Conservation (phyloP, 2,113 vertebrate species). For the Poicephalus meyeri region DNA sequence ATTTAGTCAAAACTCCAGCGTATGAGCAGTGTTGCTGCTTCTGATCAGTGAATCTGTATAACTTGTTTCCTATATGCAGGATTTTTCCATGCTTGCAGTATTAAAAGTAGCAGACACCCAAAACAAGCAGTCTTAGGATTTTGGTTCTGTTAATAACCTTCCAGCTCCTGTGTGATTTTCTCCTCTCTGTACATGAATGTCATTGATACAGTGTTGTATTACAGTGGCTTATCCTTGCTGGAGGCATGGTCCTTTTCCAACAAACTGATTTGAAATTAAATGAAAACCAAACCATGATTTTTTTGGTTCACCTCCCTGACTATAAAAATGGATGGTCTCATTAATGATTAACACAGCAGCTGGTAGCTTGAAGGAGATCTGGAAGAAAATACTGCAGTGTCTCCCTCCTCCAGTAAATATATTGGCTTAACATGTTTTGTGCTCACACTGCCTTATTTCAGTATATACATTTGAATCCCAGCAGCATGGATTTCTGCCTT, state of each 20-base stretch:
- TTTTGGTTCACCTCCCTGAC: slow-evolving; percentile 45
- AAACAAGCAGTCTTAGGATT: not conserved
- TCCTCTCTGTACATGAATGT: not conserved
- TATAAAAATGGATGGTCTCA: slow-evolving; percentile 35
- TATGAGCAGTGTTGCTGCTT: not conserved
- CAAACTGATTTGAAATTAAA: slow-evolving; percentile 43
- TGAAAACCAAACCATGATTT: slow-evolving; percentile 34
- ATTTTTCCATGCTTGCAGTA: not conserved
- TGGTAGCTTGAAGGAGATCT: not conserved
- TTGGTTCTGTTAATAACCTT: slow-evolving; percentile 26
- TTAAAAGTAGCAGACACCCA: not conserved
- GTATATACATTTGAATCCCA: not conserved
- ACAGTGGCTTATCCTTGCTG: slow-evolving; percentile 32
- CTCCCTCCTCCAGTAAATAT: not conserved
- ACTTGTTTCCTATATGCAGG: not conserved
- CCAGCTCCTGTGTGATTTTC: not conserved
- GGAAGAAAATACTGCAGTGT: not conserved
- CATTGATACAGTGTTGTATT: slow-evolving; percentile 31
- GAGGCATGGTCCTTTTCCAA: slow-evolving; percentile 29
- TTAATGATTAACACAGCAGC: slow-evolving; percentile 57
- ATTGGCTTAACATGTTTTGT: not conserved
- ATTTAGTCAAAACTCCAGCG: not conserved
- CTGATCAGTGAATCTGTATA: not conserved
- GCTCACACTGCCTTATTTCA: not conserved
- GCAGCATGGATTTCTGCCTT: not conserved